Conservation (phyloP, 2,888 invertebrate species). For the Meiosimyza decipiens region DNA sequence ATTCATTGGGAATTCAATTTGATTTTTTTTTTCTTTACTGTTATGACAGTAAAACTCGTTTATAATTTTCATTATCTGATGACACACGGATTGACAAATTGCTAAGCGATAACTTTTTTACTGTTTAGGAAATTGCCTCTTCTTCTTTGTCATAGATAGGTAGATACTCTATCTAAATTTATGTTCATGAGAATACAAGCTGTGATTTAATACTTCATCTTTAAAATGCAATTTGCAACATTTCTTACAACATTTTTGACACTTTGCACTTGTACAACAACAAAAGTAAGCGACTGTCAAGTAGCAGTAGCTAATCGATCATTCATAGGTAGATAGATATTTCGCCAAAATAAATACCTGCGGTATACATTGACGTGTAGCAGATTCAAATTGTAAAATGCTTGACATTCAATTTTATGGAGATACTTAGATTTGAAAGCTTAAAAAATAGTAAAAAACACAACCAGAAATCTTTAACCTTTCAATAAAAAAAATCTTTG, state of each 20-base stretch:
- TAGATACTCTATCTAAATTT: no score
- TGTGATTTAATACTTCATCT: not conserved
- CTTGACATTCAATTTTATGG: no score
- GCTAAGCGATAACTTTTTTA: not conserved
- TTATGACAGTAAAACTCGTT: slow-evolving; percentile 1
- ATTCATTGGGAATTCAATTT: slow-evolving; percentile 14
- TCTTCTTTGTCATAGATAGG: not conserved
- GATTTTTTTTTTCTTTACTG: not conserved
- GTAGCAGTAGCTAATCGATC: slow-evolving; percentile 20
- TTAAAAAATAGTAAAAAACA: no score
- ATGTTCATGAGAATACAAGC: no score
- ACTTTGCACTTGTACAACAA: not conserved
- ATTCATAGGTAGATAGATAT: not conserved
- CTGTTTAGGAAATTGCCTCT: not conserved
- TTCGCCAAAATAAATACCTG: no score
- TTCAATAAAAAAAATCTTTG: no score
- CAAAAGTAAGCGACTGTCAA: not conserved
- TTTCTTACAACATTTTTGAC: slow-evolving; percentile 20
- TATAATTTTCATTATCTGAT: slow-evolving; percentile 4
- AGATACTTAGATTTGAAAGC: no score
- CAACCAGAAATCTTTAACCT: no score
- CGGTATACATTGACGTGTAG: no score
- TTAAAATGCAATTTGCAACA: slow-evolving; percentile 18
- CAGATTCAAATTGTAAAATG: no score
- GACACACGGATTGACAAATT: slow-evolving; percentile 14